Base-by-base conservation (phyloP, 2,113 vertebrate genomes). In the Alaudala cheleensis region DNA sequence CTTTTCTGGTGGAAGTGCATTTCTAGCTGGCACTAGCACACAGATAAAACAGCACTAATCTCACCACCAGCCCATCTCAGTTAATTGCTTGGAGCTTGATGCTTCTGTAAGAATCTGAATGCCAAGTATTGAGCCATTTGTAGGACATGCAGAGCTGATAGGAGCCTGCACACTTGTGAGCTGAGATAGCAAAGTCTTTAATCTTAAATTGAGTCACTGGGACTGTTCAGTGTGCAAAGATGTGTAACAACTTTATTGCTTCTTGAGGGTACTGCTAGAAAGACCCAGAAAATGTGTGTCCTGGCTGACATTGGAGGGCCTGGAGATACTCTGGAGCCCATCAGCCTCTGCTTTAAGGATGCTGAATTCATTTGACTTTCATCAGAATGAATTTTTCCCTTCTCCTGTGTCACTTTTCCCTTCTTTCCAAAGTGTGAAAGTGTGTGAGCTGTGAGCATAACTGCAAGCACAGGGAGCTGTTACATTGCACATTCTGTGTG, bases 11-110 rank as follows among this genome's bases (percentile, higher is more conserved):
- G 71, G 42, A 67, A 17, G 34, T 80, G 28, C 78, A 29, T 73
- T 86, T 92, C 79, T 56, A 80, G 45, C 72, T 71, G 83, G 66
- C 70, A 70, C 56, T 53, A 53, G n/a, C 7, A 12, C 37, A 29
- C n/a, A 81, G 67, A 70, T 56, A 83, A 90, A 86, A 64, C 20
- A 88, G 40, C 47, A 45, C 62, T 72, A 64, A 80, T 65, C 77
- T 92, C 69, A 79, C 73, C 89, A 81, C 42, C 60, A 50, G 71
- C 42, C 72, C 78, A 78, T 90, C 85, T 92, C 56, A 56, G 44
- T 94, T 95, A 93, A 95, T 90, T 93, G 67, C 90, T 83, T 70
- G 74, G 62, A 78, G 40, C 37, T 81, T 67, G 58, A 42, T 28
- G 31, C 44, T 90, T 77, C 8, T 24, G 15, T 60, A 81, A 73